Evolutionary conservation across 2,888 invertebrate species (phyloP), one percentile per base, ranked within the genome.

Genomic region (Agrochola lota): DNA sequence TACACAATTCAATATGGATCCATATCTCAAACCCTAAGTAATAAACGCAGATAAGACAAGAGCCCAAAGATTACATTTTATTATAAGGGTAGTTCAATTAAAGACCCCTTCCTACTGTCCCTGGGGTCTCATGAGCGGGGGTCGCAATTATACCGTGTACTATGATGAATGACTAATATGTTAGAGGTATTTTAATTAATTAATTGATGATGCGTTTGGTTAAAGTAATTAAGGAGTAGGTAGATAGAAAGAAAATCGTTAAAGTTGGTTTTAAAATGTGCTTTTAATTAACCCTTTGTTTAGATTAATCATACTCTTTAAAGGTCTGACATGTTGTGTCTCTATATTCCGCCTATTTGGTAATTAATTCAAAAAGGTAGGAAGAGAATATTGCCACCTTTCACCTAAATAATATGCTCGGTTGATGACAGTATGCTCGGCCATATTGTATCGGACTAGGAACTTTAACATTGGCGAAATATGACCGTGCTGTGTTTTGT

Each of bases 31-130:
- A 78, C 85, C 88, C 87, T 80, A 70, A 83, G 79, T 83, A 80
- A 89, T 89, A 89, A 89, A 89, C 86, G 85, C 81, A 83, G 89
- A 87, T 86, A 88, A 85, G 83, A 87, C 83, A 80, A 69, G 66
- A 71, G 74, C 71, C 81, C 80, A 80, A 81, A 86, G 87, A 91
- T 89, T 85, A 88, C 86, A 91, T 90, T 91, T 91, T 90, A 90
- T 89, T 90, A 88, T 85, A 81, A 83, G 83, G 82, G 78, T 85
- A 87, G 86, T 85, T 87, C 85, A 89, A 85, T 87, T 86, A 87
- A 77, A 83, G 82, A 78, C 68, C 83, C 72, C 66, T 43, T 83
- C 57, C 57, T 63, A 30, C 40, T 7, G 49, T 85, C 89, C 80
- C 88, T 0, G n/a, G 85, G 89, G 88, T 80, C 83, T 86, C 86